These are phyloP conservation scores for Podarcis cretensis DNA, from an alignment of 2,113 vertebrate genomes.

Conservation along the genomic window DNA sequence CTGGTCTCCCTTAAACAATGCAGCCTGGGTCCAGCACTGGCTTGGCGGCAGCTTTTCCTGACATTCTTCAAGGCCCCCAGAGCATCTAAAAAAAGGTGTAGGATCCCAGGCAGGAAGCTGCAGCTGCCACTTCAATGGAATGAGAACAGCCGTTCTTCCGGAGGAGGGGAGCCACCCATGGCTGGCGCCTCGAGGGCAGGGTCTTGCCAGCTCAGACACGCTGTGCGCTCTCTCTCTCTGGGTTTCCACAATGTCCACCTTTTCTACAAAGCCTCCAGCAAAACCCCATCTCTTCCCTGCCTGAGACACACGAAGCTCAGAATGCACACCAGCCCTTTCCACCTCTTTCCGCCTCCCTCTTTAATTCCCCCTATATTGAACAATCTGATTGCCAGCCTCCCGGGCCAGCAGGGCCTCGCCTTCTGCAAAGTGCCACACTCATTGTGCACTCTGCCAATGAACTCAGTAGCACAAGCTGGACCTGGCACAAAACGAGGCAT, in stretches of 20 bases:
- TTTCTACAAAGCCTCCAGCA: neutral
- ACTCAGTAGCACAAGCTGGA: no score
- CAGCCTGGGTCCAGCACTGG: fast-evolving
- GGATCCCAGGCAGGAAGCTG: constrained; percentile 43
- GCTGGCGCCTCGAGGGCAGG: neutral
- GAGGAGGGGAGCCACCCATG: neutral
- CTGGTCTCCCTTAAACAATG: constrained; percentile 22
- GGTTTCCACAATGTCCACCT: neutral
- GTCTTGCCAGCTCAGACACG: no score
- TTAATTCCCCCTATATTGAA: no score
- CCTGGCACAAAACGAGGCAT: no score
- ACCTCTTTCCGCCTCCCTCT: neutral
- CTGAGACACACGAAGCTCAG: neutral
- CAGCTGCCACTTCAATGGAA: constrained; percentile 8
- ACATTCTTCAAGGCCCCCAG: constrained; percentile 44
- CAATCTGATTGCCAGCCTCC: neutral
- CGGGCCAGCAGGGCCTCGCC: no score
- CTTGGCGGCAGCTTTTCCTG: constrained; percentile 6
- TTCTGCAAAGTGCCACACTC: no score
- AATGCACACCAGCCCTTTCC: neutral
- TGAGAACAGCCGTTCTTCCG: neutral
- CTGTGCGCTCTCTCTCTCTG: neutral
- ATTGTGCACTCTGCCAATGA: neutral
- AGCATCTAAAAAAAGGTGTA: constrained; percentile 50
- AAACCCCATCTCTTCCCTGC: neutral